These are phyloP conservation scores for Toxostoma redivivum DNA, from an alignment of 2,113 vertebrate genomes.

Conservation along the genomic window DNA sequence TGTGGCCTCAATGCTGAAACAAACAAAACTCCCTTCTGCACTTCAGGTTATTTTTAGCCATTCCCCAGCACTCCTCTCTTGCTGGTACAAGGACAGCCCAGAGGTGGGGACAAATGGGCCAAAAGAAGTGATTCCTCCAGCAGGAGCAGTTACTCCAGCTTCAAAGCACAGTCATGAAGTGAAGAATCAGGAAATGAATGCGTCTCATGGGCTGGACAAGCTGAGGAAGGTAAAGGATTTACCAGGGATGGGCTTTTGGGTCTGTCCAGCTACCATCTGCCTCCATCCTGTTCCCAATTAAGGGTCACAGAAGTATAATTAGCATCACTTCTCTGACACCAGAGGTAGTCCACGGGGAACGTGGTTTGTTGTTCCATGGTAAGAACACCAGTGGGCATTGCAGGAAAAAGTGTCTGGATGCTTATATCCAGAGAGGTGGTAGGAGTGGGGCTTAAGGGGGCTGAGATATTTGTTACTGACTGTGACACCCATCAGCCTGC, in stretches of 20 bases:
- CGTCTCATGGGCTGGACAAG: neutral
- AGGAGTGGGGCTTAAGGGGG: neutral
- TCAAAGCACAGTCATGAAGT: neutral
- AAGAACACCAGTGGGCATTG: neutral
- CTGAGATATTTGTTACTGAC: neutral
- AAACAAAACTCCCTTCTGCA: neutral
- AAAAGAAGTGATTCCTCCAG: neutral
- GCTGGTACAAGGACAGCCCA: neutral
- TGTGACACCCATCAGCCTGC: neutral
- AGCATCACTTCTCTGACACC: neutral
- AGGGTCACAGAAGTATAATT: neutral
- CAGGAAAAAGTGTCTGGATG: neutral
- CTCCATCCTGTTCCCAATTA: neutral
- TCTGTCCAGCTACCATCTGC: neutral
- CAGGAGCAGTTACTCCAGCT: neutral
- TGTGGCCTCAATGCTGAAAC: neutral
- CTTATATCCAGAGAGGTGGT: fast-evolving
- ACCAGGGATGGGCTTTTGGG: neutral
- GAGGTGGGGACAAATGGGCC: neutral
- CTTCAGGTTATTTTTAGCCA: neutral
- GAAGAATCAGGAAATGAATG: neutral
- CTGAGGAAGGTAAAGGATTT: neutral
- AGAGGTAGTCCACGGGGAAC: neutral
- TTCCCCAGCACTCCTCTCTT: neutral
- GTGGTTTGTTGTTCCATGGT: neutral